Evolutionary conservation across 2,113 vertebrate species (phyloP).

Genomic region (Marmota monax): DNA sequence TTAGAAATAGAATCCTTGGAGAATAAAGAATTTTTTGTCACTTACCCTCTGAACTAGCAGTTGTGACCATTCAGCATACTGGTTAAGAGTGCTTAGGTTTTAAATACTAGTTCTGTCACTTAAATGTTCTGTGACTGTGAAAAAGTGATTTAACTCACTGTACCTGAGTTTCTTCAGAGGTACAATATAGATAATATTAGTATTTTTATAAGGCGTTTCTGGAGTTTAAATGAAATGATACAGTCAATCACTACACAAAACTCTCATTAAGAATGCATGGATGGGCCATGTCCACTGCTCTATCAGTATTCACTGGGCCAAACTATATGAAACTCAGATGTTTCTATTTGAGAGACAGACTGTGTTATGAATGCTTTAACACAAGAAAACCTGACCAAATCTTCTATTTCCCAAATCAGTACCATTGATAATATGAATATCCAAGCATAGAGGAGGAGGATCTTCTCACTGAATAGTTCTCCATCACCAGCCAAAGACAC

Average conservation of each 20-base stretch:
- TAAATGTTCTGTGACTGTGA: background rate
- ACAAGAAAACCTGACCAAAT: conserved; percentile 25
- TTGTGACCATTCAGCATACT: background rate
- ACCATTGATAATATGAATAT: conserved; percentile 79
- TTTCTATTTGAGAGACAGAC: background rate
- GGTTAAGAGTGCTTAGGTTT: background rate
- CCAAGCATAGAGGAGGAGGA: conserved; percentile 86
- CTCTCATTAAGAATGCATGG: background rate
- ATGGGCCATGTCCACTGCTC: too few species aligned
- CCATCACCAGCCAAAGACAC: conserved; percentile 81
- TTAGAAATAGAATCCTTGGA: background rate
- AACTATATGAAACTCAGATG: background rate
- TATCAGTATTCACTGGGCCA: rapidly evolving
- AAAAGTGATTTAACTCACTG: background rate
- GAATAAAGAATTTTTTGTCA: background rate
- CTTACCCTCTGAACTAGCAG: background rate
- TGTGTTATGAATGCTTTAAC: background rate
- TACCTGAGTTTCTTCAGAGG: background rate
- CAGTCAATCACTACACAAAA: background rate
- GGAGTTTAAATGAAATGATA: background rate
- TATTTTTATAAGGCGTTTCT: background rate
- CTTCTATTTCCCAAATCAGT: background rate
- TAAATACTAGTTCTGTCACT: background rate
- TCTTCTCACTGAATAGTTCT: conserved; percentile 84
- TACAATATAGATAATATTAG: background rate